These are phyloP conservation scores for Drosophila arizonae DNA, from an alignment of 1,140 invertebrate genomes.

Conservation along the genomic window DNA sequence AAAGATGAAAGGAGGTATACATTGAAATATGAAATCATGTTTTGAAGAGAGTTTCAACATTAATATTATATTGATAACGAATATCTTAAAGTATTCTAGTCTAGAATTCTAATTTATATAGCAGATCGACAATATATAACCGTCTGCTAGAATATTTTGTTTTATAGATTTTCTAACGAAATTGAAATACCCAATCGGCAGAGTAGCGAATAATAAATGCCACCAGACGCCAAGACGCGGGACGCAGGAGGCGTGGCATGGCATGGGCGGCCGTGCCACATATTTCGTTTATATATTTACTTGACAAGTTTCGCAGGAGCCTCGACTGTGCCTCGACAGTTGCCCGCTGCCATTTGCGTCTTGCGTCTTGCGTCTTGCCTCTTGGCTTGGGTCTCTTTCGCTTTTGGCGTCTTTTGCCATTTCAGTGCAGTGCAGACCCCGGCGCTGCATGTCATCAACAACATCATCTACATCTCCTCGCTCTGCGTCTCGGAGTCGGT, in stretches of 20 bases:
- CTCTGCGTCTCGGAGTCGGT: slow-evolving; percentile 12
- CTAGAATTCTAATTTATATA: too few species aligned
- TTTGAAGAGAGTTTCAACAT: too few species aligned
- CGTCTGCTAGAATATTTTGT: too few species aligned
- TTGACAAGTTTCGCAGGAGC: slow-evolving; percentile 76
- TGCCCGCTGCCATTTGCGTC: too few species aligned
- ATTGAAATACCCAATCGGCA: neutral
- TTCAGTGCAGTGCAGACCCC: slow-evolving; percentile 43
- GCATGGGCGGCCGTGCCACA: slow-evolving; percentile 66
- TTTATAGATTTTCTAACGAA: neutral
- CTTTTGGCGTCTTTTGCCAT: slow-evolving; percentile 38
- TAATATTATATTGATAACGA: too few species aligned
- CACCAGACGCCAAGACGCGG: slow-evolving; percentile 5
- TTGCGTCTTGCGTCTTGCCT: slow-evolving; percentile 6
- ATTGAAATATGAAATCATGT: too few species aligned
- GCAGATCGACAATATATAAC: too few species aligned
- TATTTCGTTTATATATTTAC: slow-evolving; percentile 81
- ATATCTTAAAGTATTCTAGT: too few species aligned
- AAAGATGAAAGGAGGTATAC: too few species aligned
- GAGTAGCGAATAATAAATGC: slow-evolving; percentile 4
- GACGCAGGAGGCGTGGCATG: neutral
- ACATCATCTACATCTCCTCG: slow-evolving; percentile 60
- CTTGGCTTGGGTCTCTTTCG: neutral
- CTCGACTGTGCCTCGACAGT: slow-evolving; percentile 21
- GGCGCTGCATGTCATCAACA: slow-evolving; percentile 78